phyloP scores from a whole-genome alignment of 1,140 invertebrate species.

The Dendroctonus ponderosae region DNA sequence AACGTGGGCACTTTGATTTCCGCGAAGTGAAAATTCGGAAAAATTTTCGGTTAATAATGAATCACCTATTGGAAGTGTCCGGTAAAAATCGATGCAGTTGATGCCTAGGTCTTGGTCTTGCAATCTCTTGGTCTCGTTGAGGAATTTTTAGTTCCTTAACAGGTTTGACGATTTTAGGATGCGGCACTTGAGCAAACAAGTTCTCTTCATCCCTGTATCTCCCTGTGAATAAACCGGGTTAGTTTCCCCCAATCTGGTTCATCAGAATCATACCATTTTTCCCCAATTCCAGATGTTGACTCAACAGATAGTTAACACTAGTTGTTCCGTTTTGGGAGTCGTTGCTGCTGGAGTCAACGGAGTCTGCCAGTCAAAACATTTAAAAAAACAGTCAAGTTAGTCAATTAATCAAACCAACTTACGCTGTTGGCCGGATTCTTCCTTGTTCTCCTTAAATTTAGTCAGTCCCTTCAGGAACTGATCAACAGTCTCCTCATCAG shows the following conservation, averaged over 20 bases:
- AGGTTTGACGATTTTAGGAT: background rate
- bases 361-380: background rate
- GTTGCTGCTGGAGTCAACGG: background rate
- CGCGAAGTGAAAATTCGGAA: too few species aligned
- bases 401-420: background rate
- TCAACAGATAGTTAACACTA: background rate
- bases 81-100: slow-evolving; percentile 7
- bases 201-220: slow-evolving; percentile 36
- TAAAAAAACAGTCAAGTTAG: background rate
- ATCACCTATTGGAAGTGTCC: slow-evolving; percentile 26
- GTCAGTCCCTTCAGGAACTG: slow-evolving; percentile 1
- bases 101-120: background rate
- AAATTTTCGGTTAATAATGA: background rate
- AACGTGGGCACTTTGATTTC: too few species aligned
- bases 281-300: slow-evolving; percentile 1
- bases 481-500: background rate
- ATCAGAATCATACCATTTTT: slow-evolving; percentile 7
- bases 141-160: background rate
- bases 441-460: background rate
- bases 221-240: slow-evolving; percentile 12
- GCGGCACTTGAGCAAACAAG: slow-evolving; percentile 21
- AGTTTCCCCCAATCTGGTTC: background rate
- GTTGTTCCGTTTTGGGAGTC: background rate
- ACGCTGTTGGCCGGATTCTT: background rate
- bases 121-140: slow-evolving; percentile 4